A percentile compares a stretch with the other conserved stretches of the same genome.
phyloP scores from a whole-genome alignment of 2,797 vertebrate species.

The Peromyscus aztecus region DNA sequence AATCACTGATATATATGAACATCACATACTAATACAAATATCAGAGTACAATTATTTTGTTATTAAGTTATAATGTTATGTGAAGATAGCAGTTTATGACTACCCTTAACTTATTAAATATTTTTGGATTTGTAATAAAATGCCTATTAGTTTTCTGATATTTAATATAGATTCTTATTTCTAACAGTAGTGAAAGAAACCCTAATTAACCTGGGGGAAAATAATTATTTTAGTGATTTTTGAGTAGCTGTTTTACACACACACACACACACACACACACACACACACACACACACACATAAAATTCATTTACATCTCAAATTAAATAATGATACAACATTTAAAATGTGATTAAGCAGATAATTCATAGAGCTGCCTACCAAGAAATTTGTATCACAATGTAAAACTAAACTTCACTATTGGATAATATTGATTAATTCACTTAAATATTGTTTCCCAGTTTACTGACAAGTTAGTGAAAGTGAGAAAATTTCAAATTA shows the following conservation, averaged over 20 bases:
- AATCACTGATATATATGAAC: not conserved
- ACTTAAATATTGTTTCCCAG: not conserved
- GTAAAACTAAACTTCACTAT: not conserved
- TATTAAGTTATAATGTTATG: not conserved
- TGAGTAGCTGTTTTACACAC: not conserved
- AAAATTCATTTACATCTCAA: not conserved
- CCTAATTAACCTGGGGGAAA: not conserved
- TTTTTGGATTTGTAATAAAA: not conserved
- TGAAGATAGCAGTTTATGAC: not conserved
- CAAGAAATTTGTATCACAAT: not conserved
- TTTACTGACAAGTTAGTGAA: not conserved
- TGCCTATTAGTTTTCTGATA: not conserved
- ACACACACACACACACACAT: no score
- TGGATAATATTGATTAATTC: not conserved
- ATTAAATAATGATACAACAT: not conserved
- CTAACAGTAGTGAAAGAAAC: not conserved
- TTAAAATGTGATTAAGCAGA: not conserved
- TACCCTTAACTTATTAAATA: not conserved
- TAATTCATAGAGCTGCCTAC: not conserved
- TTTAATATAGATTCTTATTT: not conserved
- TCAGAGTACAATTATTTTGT: not conserved
- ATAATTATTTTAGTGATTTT: not conserved
- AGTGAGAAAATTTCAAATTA: not conserved
- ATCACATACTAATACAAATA: not conserved
- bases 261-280: no score